phyloP scores from a whole-genome alignment of 2,113 vertebrate genomes.

The Pristiophorus japonicus region DNA sequence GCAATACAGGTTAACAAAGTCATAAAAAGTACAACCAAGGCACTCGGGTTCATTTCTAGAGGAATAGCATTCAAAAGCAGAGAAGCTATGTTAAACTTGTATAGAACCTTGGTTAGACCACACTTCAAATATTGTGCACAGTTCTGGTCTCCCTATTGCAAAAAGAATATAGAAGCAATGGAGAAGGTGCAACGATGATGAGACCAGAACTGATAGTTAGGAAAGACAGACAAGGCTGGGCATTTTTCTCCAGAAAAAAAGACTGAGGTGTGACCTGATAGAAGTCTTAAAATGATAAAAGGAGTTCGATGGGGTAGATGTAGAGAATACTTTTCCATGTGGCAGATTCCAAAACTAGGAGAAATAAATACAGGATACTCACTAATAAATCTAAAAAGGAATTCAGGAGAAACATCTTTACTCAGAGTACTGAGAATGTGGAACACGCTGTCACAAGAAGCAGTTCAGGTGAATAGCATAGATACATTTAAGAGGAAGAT shows the following conservation, averaged over 20 bases:
- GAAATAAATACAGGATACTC: background rate
- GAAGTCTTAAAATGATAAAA: too few relatives aligned
- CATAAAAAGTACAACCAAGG: background rate
- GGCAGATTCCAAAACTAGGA: background rate
- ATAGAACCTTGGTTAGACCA: too few relatives aligned
- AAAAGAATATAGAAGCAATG: background rate
- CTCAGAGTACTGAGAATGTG: background rate
- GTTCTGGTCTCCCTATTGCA: background rate
- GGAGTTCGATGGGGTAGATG: background rate
- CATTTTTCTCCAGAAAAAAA: background rate
- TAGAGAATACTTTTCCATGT: background rate
- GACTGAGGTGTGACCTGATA: background rate
- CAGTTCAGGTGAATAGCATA: background rate
- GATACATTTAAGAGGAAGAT: background rate
- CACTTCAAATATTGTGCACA: too few relatives aligned
- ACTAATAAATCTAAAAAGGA: background rate
- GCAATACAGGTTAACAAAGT: background rate
- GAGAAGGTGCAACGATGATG: background rate
- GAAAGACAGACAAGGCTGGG: background rate
- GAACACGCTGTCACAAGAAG: background rate
- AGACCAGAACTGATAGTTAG: background rate
- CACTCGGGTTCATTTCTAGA: background rate
- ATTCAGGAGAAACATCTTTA: background rate
- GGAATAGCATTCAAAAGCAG: background rate
- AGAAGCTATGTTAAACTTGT: background rate